A percentile compares a stretch with the other conserved stretches of the same genome.
Evolutionary conservation across 2,113 vertebrate genomes (phyloP).

Genomic region (Rousettus leschenaultii): DNA sequence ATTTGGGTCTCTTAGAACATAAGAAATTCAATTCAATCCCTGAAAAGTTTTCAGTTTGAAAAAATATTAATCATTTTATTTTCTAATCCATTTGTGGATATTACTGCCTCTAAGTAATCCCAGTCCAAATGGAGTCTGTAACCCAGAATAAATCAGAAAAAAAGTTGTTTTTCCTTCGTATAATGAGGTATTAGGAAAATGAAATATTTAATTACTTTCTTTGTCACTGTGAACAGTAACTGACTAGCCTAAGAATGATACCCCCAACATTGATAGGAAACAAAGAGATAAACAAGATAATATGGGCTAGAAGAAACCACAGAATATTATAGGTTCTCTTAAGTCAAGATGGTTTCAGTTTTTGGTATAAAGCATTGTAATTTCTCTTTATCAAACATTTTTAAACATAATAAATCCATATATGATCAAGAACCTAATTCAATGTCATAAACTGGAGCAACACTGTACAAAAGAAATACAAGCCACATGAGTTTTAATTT

Average conservation of each 20-base stretch:
- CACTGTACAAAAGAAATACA: background rate
- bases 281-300: background rate
- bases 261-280: background rate
- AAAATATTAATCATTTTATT: conserved; percentile 5
- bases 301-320: background rate
- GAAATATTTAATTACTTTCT: background rate
- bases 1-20: background rate
- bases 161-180: background rate
- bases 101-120: background rate
- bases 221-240: background rate
- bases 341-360: background rate
- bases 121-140: background rate
- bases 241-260: background rate
- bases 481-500: background rate
- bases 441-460: conserved; percentile 10
- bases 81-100: conserved; percentile 1
- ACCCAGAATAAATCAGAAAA: background rate
- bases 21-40: conserved; percentile 1
- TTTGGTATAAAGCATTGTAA: background rate
- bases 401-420: background rate
- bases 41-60: background rate
- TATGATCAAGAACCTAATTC: conserved; percentile 29
- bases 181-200: background rate
- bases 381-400: background rate
- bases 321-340: background rate